These are phyloP conservation scores for Sitodiplosis mosellana DNA, from an alignment of 1,140 invertebrate species.

Conservation along the genomic window DNA sequence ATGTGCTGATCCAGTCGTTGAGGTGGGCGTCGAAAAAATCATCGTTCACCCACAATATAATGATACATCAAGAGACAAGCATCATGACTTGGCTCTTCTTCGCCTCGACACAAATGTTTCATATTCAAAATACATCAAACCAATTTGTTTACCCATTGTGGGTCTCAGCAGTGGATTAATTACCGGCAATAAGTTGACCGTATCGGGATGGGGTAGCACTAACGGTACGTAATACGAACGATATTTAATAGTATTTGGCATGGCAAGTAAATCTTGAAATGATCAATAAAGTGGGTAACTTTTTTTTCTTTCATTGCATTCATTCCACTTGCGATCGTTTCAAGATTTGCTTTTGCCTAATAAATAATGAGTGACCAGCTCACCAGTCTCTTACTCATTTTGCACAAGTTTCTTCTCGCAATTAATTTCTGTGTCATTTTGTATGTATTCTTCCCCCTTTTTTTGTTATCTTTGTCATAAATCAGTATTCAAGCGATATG, in stretches of 20 bases:
- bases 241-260: too few species aligned
- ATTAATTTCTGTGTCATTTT: too few species aligned
- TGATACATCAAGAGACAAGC: constrained; percentile 15
- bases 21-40: constrained; percentile 21
- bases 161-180: constrained; percentile 25
- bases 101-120: constrained; percentile 52
- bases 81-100: constrained; percentile 58
- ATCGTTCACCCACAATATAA: constrained; percentile 26
- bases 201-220: constrained; percentile 70
- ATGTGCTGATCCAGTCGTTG: constrained; percentile 23
- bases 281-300: too few species aligned
- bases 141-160: constrained; percentile 51
- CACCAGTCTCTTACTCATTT: too few species aligned
- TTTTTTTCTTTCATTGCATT: too few species aligned
- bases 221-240: constrained; percentile 28
- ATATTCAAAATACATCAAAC: constrained; percentile 51
- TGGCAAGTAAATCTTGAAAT: too few species aligned
- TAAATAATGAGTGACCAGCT: too few species aligned
- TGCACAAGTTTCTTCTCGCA: too few species aligned
- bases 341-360: too few species aligned
- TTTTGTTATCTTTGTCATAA: too few species aligned
- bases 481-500: neutral
- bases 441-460: too few species aligned
- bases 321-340: too few species aligned
- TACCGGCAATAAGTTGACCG: constrained; percentile 33